Evolutionary conservation across 2,797 vertebrate species (phyloP), one percentile per base, ranked within the genome.

Genomic region (Gymnodraco acuticeps): DNA sequence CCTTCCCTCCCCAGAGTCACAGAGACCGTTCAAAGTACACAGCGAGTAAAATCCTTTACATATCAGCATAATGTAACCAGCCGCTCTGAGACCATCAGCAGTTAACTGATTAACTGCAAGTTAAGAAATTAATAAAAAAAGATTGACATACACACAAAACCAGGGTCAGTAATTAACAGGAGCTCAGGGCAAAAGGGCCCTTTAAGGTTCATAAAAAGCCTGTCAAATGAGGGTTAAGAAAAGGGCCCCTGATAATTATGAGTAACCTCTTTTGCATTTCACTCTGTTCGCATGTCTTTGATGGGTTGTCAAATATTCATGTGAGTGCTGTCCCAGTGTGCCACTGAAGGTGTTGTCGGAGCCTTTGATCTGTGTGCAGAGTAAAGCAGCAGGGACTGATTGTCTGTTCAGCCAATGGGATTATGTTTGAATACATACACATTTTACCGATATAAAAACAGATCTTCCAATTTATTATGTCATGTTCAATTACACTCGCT

Each of bases 241-340:
- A 71, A 58, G 43, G 43, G 0, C 71, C 64, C 76, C 58, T 64
- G 75, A 73, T 83, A 64, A 88, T 84, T 83, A 76, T 41, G 27
- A 76, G 70, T 8, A 55, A 52, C 65, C 70, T 69, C 59, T 73
- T 91, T 84, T 27, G 27, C 27, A 27, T 27, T 27, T 27, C 27
- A 5, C 27, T 27, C 4, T 27, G 4, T 27, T 27, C 78, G 77
- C 87, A 9, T n/a, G 47, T 75, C 71, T 87, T 90, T 87, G 85
- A 86, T 84, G 79, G 61, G 54, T 58, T 52, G 73, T 89, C 77
- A 88, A 76, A 84, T 89, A 85, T 88, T 86, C 81, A 83, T 84
- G 75, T 55, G 59, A 51, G 53, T 53, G 75, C 64, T 62, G 77
- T 84, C 74, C 81, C 43, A n/a, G 11, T 2, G 75, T 75, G 62